Conservation (phyloP, 2,113 vertebrate species). For the Pollimyrus isidori region DNA sequence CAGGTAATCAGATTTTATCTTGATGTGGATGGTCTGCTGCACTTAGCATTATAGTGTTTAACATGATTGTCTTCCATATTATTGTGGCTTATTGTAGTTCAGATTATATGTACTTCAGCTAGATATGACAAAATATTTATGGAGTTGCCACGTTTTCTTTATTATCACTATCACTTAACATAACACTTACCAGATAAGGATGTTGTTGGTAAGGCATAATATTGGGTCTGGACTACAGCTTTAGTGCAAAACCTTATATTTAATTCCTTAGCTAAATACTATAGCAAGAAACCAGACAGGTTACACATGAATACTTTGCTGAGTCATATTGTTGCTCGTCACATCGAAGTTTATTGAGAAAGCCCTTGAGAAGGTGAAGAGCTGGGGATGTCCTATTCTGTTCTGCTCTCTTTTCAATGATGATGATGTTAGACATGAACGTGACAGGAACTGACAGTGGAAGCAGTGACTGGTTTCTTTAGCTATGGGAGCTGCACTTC, state of each 20-base stretch:
- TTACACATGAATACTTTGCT: not conserved
- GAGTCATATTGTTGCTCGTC: not conserved
- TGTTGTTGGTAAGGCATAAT: not conserved
- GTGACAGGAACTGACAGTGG: not conserved
- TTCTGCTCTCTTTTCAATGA: not conserved
- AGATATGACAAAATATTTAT: not conserved
- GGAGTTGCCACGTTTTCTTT: not conserved
- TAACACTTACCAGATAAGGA: not conserved
- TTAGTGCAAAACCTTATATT: not conserved
- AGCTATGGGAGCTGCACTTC: not conserved
- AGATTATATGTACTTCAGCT: not conserved
- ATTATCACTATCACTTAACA: not conserved
- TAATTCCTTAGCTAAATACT: not conserved
- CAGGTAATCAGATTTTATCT: not conserved
- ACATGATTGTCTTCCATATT: not conserved
- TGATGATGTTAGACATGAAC: not conserved
- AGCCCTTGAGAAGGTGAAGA: not conserved
- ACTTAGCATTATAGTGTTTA: not conserved
- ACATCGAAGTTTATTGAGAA: not conserved
- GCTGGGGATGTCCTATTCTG: not conserved
- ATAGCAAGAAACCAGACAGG: not conserved
- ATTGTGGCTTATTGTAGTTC: not conserved
- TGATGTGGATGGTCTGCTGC: not conserved
- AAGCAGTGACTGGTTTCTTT: not conserved
- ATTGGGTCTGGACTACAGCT: not conserved